phyloP scores from a whole-genome alignment of 2,113 vertebrate genomes.

The Tragulus kanchil region DNA sequence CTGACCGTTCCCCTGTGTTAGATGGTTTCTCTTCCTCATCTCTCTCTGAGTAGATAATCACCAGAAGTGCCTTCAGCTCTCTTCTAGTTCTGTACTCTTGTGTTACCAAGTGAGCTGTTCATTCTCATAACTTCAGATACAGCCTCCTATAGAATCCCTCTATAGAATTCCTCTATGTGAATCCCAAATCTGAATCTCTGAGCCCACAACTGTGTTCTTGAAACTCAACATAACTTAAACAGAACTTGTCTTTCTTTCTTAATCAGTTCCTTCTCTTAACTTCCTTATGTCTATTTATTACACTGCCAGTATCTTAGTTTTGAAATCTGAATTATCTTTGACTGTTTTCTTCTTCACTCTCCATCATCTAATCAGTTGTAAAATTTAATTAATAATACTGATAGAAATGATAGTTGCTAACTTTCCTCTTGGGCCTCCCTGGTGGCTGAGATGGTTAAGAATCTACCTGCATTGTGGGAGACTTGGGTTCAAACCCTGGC shows the following conservation, averaged over 20 bases:
- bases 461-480: too few species aligned
- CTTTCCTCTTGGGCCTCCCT: not conserved
- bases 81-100: not conserved
- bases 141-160: not conserved
- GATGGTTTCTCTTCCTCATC: constrained; percentile 34
- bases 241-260: not conserved
- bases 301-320: not conserved
- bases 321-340: constrained; percentile 43
- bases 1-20: not conserved
- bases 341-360: not conserved
- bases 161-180: not conserved
- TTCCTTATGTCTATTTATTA: constrained; percentile 28
- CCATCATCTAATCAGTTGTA: not conserved
- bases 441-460: too few species aligned
- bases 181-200: constrained; percentile 36
- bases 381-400: constrained; percentile 29
- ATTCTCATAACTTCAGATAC: not conserved
- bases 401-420: not conserved
- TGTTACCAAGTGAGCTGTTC: constrained; percentile 4
- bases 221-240: constrained; percentile 53
- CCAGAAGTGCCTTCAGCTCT: not conserved
- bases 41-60: not conserved
- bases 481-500: too few species aligned
- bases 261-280: constrained; percentile 11
- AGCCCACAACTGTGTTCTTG: not conserved